Evolutionary conservation across 2,888 invertebrate species (phyloP).

Genomic region (Archips xylosteana): DNA sequence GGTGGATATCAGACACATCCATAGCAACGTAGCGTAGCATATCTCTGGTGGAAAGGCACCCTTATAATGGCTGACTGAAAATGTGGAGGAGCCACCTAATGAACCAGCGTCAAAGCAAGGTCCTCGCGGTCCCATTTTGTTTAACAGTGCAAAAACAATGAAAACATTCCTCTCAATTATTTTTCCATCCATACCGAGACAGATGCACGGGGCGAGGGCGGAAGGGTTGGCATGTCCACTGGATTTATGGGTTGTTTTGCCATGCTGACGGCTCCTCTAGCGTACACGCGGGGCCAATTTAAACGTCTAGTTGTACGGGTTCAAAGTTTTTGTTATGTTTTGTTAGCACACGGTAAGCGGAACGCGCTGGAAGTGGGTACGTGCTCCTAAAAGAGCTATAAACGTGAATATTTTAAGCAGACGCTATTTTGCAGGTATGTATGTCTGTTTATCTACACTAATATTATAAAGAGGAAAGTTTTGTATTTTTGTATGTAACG

Average conservation of each 20-base stretch:
- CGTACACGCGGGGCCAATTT: conserved; percentile 37
- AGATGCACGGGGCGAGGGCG: conserved; percentile 25
- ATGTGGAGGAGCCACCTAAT: no score
- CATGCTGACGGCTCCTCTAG: conserved; percentile 40
- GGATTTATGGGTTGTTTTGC: conserved; percentile 41
- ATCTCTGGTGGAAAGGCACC: no score
- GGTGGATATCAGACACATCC: no score
- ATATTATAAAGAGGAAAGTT: no score
- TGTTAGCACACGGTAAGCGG: conserved; percentile 1
- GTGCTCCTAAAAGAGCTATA: not conserved
- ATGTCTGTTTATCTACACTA: no score
- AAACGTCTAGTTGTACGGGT: conserved; percentile 17
- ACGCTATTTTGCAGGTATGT: no score
- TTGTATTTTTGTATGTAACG: no score
- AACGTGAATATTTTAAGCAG: conserved; percentile 1
- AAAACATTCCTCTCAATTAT: conserved; percentile 33
- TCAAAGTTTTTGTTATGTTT: conserved; percentile 19
- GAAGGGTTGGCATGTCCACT: conserved; percentile 40
- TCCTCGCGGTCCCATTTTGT: not conserved
- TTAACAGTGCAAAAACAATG: not conserved
- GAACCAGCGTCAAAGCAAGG: not conserved
- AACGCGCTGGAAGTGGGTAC: not conserved
- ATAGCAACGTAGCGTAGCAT: no score
- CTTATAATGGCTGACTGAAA: no score
- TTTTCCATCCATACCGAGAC: conserved; percentile 23